phyloP scores from a whole-genome alignment of 2,797 vertebrate genomes.

The Crocidura indochinensis region DNA sequence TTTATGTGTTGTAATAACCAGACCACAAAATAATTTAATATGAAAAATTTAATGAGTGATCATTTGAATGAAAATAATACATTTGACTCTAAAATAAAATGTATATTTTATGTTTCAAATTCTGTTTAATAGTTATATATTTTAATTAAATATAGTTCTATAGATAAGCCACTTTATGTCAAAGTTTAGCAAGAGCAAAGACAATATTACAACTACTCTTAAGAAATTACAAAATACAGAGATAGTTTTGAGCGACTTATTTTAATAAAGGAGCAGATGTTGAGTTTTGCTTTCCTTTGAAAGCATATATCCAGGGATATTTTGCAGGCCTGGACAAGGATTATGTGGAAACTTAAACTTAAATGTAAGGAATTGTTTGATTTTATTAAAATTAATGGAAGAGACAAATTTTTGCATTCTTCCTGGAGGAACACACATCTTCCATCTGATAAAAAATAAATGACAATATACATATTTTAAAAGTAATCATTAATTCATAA shows the following conservation, averaged over 20 bases:
- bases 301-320: slow-evolving; percentile 47
- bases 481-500: slow-evolving; percentile 40
- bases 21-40: slow-evolving; percentile 7
- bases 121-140: slow-evolving; percentile 18
- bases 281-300: slow-evolving; percentile 14
- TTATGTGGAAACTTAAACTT: neutral
- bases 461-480: slow-evolving; percentile 17
- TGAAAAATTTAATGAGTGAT: slow-evolving; percentile 26
- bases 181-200: slow-evolving; percentile 4
- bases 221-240: neutral
- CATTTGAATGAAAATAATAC: slow-evolving; percentile 11
- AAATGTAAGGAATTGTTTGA: neutral
- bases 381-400: slow-evolving; percentile 41
- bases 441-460: neutral
- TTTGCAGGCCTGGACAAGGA: neutral
- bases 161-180: neutral
- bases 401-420: neutral
- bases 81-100: slow-evolving; percentile 37
- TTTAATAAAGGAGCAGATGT: neutral
- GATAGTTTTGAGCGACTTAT: neutral
- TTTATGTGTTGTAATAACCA: slow-evolving; percentile 38
- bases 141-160: slow-evolving; percentile 23
- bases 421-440: neutral
- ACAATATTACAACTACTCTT: neutral
- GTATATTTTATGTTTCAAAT: slow-evolving; percentile 36